Conservation (phyloP, 2,888 invertebrate genomes). For the Chesias legatella region DNA sequence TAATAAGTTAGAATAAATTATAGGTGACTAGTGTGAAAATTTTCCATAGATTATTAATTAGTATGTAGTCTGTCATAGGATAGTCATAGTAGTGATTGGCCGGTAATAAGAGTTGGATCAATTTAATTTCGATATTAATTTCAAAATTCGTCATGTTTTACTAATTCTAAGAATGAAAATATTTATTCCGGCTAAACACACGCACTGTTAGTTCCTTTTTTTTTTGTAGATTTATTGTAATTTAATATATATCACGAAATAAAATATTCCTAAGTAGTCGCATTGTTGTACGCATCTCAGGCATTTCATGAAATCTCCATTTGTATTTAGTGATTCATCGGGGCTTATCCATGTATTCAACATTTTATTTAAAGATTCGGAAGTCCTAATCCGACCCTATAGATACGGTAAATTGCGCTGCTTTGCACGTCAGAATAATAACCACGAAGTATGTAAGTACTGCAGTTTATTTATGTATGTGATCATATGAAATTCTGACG, state of each 20-base stretch:
- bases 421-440: too few relatives aligned
- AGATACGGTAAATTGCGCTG: too few relatives aligned
- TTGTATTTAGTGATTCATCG: too few relatives aligned
- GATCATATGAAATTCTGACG: too few relatives aligned
- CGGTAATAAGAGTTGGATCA: conserved; percentile 27
- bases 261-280: conserved; percentile 13
- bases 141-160: conserved; percentile 28
- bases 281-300: conserved; percentile 5
- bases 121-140: conserved; percentile 1
- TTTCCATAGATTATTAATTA: conserved; percentile 64
- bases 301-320: background rate
- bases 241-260: conserved; percentile 17
- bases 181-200: conserved; percentile 58
- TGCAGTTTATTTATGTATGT: too few relatives aligned
- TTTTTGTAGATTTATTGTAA: conserved; percentile 50
- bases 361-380: too few relatives aligned
- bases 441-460: too few relatives aligned
- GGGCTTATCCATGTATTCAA: too few relatives aligned
- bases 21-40: conserved; percentile 51
- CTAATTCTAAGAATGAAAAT: conserved; percentile 50
- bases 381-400: too few relatives aligned
- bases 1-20: conserved; percentile 41
- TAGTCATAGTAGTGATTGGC: conserved; percentile 31
- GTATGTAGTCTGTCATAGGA: conserved; percentile 35
- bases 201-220: conserved; percentile 74